Evolutionary conservation across 2,888 invertebrate genomes (phyloP), one percentile per base, ranked within the genome.

Genomic region (Tachystola acroxantha): DNA sequence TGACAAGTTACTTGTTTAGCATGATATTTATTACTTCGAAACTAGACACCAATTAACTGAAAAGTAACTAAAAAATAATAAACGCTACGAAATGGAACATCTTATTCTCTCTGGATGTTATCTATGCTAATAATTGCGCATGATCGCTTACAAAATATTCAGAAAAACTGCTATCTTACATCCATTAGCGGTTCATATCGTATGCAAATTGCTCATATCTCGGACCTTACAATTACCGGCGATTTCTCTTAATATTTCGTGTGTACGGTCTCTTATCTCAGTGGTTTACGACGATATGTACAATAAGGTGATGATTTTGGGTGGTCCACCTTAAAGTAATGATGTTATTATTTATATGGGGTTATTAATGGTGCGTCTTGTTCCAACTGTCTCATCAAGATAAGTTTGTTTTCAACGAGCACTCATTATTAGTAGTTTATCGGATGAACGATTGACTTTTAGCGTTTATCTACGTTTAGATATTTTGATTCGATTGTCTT

Each of bases 261-360:
- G 42, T 61, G 45, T 24, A 20, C 10, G 47, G 16, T n/a, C 19
- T 25, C 29, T 33, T 31, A 77, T 77, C 73, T 75, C 42, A 37
- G 36, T 60, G 57, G 68, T 75, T 78, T 77, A 77, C 57, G 71
- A 72, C 67, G 61, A 48, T 44, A 58, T 57, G 53, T 32, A 32
- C 32, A 35, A 22, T 11, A 44, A 81, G 77, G 81, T 84, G 84
- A 79, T 78, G 84, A 84, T 82, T 84, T 84, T 81, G 85, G 85
- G 85, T 86, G 85, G 85, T 84, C 85, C 60, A 40, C 42, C 51
- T 65, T 60, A 55, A 67, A 62, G 71, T 72, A 82, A 79, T 76
- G 76, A 84, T 79, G 79, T 79, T 81, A 78, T 81, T 82, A 82
- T 80, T 73, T 75, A 72, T 75, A 73, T 56, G 50, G 59, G 58